A percentile compares a stretch with the other conserved stretches of the same genome.
These are phyloP conservation scores for Coilia nasus DNA, from an alignment of 2,797 vertebrate species.

Conservation along the genomic window DNA sequence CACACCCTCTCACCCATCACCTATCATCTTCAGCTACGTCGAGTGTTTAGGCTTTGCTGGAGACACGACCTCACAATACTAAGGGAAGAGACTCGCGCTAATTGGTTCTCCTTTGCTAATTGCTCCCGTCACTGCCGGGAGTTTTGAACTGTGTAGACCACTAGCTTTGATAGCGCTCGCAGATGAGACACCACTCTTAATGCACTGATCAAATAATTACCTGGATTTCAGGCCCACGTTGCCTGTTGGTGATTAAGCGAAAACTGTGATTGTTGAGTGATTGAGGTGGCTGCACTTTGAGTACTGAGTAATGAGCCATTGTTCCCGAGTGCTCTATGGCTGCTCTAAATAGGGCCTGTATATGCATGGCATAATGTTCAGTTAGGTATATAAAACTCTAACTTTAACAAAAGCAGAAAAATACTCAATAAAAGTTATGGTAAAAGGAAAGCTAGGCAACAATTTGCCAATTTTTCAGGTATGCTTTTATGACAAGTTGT, in stretches of 20 bases:
- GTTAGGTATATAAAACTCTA: not conserved
- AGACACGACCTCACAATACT: conserved; percentile 15
- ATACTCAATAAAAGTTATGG: not conserved
- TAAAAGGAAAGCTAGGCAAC: not conserved
- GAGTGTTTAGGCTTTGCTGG: not conserved
- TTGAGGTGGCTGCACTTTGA: conserved; percentile 38
- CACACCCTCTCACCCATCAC: not conserved
- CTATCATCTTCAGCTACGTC: not conserved
- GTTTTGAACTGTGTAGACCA: conserved; percentile 39
- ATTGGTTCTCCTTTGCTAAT: conserved; percentile 47
- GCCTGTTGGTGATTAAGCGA: conserved; percentile 39
- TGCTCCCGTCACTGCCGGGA: conserved; percentile 40
- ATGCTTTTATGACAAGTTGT: not conserved
- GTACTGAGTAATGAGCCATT: conserved; percentile 50
- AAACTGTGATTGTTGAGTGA: conserved; percentile 36
- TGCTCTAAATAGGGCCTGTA: conserved; percentile 3
- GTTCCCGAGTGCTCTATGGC: conserved; percentile 35
- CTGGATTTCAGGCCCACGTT: conserved; percentile 25
- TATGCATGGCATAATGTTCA: not conserved
- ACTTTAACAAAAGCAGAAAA: conserved; percentile 27
- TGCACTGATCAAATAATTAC: conserved; percentile 40
- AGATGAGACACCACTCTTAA: conserved; percentile 28
- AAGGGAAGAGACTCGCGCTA: conserved; percentile 35
- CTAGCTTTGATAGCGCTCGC: conserved; percentile 30
- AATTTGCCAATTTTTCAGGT: not conserved